Base-by-base conservation (phyloP, 2,113 vertebrate species). In the Amphiprion ocellaris region DNA sequence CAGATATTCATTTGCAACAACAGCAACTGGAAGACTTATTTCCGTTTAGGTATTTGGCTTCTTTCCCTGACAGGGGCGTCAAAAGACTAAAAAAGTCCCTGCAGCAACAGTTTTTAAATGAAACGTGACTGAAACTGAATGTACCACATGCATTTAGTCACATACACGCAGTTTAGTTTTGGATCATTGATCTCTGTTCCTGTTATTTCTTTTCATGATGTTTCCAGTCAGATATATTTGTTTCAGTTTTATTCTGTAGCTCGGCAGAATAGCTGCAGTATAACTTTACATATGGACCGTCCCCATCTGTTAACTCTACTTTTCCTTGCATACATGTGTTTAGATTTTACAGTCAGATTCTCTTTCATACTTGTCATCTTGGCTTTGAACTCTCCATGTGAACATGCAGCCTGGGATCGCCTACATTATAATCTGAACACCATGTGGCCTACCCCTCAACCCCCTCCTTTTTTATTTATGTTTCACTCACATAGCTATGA, bases 311-410 rank as follows among this genome's bases (percentile, higher is more conserved):
- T 66, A n/a, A 41, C 11, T 70, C 19, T 30, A 9, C 49, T 47
- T 79, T 56, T 53, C 21, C 50, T 66, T 16, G 39, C 9, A 50
- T 39, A 7, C 9, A 12, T 61, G 47, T 41, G 30, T 73, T 49
- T 68, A 14, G n/a, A 70, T 50, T n/a, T 69, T 23, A 24, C 3
- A n/a, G 28, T 17, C 8, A 50, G 33, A 54, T 33, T 44, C 12
- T 61, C 37, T 77, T 63, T 69, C 28, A 56, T 66, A 55, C 30
- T 54, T 52, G 71, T 70, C 55, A 74, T 30, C 64, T 70, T 88
- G 77, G 75, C 82, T 85, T 79, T 89, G 65, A 88, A 89, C 71
- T 72, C 61, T 9, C n/a, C 72, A 58, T n/a, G 74, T 65, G 61
- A 77, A 72, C 68, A 81, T 63, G 67, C 66, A 67, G 55, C 21